Evolutionary conservation across 2,888 invertebrate genomes (phyloP).

Genomic region (Calameuta filiformis): DNA sequence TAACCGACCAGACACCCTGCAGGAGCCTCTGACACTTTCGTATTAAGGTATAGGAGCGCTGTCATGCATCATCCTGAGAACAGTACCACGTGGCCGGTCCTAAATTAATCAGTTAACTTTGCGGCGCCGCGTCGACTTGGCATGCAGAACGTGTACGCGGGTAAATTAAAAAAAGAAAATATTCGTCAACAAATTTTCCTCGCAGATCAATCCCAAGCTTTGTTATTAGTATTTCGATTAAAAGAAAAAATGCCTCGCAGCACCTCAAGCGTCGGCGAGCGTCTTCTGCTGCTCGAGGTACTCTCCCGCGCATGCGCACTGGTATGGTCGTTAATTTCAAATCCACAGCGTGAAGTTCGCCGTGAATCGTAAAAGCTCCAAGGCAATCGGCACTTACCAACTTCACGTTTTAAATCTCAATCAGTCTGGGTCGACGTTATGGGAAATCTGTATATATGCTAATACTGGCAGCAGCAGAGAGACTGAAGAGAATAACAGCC

Average conservation of each 20-base stretch:
- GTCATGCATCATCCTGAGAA: constrained; percentile 35
- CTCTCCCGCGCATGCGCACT: neutral
- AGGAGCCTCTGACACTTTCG: constrained; percentile 19
- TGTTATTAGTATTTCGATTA: neutral
- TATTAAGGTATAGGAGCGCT: constrained; percentile 14
- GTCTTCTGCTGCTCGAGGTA: neutral
- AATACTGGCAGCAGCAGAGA: neutral
- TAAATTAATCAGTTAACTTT: constrained; percentile 29
- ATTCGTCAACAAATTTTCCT: neutral
- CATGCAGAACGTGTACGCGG: too few relatives aligned
- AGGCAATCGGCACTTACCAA: neutral
- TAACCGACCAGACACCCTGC: constrained; percentile 9
- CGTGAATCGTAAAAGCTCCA: neutral
- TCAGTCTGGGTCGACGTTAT: neutral
- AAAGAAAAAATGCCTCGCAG: neutral
- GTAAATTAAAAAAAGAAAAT: too few relatives aligned
- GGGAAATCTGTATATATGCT: neutral
- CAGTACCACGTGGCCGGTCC: constrained; percentile 38
- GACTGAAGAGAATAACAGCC: neutral
- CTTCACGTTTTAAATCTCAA: neutral
- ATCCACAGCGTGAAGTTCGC: neutral
- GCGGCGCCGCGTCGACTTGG: neutral
- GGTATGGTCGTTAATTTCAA: neutral
- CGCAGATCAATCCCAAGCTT: neutral
- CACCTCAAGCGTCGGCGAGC: neutral